Evolutionary conservation across 2,113 vertebrate genomes (phyloP).

Genomic region (Psammodynastes pulverulentus): DNA sequence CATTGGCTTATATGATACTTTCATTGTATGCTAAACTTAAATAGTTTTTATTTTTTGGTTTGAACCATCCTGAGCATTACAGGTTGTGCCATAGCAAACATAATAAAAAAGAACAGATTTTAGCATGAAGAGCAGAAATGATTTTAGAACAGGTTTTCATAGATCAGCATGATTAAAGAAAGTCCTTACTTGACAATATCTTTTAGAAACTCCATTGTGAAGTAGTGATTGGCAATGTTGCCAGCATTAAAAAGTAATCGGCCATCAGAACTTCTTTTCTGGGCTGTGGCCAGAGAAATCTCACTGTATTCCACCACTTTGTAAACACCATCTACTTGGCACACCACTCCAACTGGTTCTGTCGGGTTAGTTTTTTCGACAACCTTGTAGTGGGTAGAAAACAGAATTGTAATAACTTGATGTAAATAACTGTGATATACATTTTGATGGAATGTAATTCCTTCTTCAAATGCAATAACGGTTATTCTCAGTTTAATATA

Average conservation of each 20-base stretch:
- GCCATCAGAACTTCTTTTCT: constrained; percentile 81
- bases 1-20: neutral
- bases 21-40: neutral
- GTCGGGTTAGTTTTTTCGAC: constrained; percentile 97
- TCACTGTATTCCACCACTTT: constrained; percentile 98
- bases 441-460: neutral
- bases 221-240: constrained; percentile 96
- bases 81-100: neutral
- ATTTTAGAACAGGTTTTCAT: neutral
- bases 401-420: neutral
- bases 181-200: constrained; percentile 84
- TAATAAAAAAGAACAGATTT: neutral
- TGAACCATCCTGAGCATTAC: neutral
- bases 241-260: constrained; percentile 89
- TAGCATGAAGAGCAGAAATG: neutral
- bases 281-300: constrained; percentile 87
- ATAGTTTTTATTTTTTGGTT: neutral
- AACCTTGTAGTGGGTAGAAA: constrained; percentile 70
- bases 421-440: neutral
- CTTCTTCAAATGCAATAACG: neutral
- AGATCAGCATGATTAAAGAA: neutral
- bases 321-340: constrained; percentile 85
- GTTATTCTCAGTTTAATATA: neutral
- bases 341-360: constrained; percentile 93
- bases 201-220: constrained; percentile 85